phyloP scores from a whole-genome alignment of 2,888 invertebrate genomes.

The Nomada lathburiana region DNA sequence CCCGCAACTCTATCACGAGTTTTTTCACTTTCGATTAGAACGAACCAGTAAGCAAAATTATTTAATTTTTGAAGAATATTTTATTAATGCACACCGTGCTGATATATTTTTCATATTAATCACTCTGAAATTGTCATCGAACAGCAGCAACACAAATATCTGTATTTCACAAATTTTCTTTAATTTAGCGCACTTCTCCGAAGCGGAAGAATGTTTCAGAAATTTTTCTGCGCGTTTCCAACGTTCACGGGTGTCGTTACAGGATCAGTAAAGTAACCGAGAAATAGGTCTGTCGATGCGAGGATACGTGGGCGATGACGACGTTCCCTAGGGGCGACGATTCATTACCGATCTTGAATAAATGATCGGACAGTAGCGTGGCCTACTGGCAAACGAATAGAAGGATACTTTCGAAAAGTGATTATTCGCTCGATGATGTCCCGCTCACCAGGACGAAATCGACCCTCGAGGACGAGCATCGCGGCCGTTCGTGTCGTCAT shows the following conservation, averaged over 20 bases:
- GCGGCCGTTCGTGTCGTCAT: slow-evolving; percentile 65
- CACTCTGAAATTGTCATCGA: no score
- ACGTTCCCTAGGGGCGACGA: slow-evolving; percentile 78
- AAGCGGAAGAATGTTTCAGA: background rate
- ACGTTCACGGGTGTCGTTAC: background rate
- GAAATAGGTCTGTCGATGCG: slow-evolving; percentile 51
- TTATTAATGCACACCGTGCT: no score
- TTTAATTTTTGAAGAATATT: background rate
- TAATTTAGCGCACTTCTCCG: no score
- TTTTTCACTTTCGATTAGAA: slow-evolving; percentile 10
- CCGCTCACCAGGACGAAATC: slow-evolving; percentile 77
- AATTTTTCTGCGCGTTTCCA: background rate
- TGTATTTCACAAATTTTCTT: no score
- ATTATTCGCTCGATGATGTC: slow-evolving; percentile 80
- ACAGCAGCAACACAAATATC: no score
- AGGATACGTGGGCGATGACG: slow-evolving; percentile 76
- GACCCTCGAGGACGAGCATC: slow-evolving; percentile 80
- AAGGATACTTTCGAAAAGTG: slow-evolving; percentile 76
- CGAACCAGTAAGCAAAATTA: background rate
- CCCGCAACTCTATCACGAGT: slow-evolving; percentile 17
- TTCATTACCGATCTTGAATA: slow-evolving; percentile 83
- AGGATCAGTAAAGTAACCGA: slow-evolving; percentile 40
- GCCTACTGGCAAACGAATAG: slow-evolving; percentile 69
- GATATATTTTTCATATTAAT: no score
- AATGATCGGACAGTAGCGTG: slow-evolving; percentile 74